These are phyloP conservation scores for Odontesthes bonariensis DNA, from an alignment of 2,113 vertebrate species.

Conservation along the genomic window DNA sequence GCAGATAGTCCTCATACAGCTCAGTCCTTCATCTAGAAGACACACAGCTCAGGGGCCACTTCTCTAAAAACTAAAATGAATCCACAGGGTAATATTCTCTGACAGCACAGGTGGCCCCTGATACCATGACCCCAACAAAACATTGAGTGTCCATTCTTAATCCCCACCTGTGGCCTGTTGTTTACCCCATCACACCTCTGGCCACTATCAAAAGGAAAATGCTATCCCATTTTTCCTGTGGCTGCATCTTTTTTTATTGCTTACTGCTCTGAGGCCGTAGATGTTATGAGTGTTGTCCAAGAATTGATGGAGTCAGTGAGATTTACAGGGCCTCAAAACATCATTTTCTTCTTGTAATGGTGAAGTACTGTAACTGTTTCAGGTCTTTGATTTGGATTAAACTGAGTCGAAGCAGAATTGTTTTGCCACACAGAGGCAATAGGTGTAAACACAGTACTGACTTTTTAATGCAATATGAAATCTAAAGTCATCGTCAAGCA, in stretches of 20 bases:
- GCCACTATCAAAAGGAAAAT: slow-evolving; percentile 61
- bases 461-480: neutral
- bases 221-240: slow-evolving; percentile 48
- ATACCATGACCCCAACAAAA: slow-evolving; percentile 46
- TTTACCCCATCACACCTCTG: slow-evolving; percentile 64
- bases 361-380: slow-evolving; percentile 28
- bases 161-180: slow-evolving; percentile 64
- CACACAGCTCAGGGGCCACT: slow-evolving; percentile 52
- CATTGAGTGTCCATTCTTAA: slow-evolving; percentile 57
- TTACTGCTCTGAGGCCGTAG: slow-evolving; percentile 38
- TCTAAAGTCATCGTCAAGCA: neutral
- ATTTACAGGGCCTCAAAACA: slow-evolving; percentile 45
- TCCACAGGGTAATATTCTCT: slow-evolving; percentile 70
- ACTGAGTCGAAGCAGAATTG: neutral
- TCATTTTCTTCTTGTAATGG: slow-evolving; percentile 9
- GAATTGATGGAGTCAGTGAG: slow-evolving; percentile 37
- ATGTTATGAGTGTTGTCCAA: slow-evolving; percentile 50
- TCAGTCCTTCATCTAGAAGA: slow-evolving; percentile 59
- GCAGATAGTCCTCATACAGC: slow-evolving; percentile 46
- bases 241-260: slow-evolving; percentile 54
- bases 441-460: neutral
- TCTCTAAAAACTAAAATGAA: slow-evolving; percentile 43
- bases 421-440: slow-evolving; percentile 19
- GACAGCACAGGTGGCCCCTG: slow-evolving; percentile 54
- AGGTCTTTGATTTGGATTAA: slow-evolving; percentile 18